Percentiles rank a stretch among this genome's conserved stretches.
Conservation (phyloP, 2,113 vertebrate genomes). For the Pluvialis apricaria region DNA sequence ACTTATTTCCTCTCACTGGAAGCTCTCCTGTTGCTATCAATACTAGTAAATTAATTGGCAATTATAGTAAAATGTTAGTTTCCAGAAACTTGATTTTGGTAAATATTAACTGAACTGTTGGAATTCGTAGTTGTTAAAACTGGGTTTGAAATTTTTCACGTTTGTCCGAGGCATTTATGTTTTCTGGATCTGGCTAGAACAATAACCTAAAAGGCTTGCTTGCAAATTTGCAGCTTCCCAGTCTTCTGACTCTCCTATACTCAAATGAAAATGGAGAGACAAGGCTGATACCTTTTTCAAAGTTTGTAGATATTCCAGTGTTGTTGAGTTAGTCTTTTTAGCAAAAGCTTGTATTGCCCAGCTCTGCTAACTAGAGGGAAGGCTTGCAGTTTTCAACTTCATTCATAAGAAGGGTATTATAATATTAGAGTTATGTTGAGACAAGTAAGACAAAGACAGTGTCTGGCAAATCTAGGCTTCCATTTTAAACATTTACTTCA, state of each 20-base stretch:
- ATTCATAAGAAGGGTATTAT: not conserved
- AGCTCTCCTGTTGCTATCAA: not conserved
- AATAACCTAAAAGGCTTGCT: not conserved
- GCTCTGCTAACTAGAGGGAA: not conserved
- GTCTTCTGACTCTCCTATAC: not conserved
- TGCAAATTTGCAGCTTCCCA: not conserved
- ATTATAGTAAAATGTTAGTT: not conserved
- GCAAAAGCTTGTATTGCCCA: not conserved
- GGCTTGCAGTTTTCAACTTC: not conserved
- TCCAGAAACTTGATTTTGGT: not conserved
- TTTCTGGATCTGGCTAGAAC: not conserved
- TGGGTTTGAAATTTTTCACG: not conserved
- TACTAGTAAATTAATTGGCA: not conserved
- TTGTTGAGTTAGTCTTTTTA: not conserved
- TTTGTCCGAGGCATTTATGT: not conserved
- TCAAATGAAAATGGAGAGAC: not conserved
- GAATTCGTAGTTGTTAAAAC: not conserved
- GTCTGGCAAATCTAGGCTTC: not conserved
- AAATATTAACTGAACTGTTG: not conserved
- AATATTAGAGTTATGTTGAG: not conserved
- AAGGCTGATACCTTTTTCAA: not conserved
- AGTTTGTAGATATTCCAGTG: not conserved
- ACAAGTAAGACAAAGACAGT: not conserved
- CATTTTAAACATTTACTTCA: not conserved
- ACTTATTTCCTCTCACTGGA: not conserved